A percentile compares a stretch with the other conserved stretches of the same genome.
phyloP scores from a whole-genome alignment of 1,140 invertebrate species.

The Calliopsis andreniformis region DNA sequence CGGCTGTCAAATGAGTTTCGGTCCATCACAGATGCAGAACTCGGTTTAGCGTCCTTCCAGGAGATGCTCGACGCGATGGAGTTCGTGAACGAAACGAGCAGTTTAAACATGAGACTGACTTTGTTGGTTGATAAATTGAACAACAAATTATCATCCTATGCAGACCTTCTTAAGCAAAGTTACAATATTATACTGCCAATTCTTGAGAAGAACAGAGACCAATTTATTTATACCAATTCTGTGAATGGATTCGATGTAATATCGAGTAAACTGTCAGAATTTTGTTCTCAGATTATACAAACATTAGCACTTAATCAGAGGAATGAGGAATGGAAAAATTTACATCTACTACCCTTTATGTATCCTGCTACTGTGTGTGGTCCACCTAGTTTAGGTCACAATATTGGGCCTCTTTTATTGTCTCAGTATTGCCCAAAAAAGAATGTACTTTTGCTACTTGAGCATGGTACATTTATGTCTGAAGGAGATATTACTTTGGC shows the following conservation, averaged over 20 bases:
- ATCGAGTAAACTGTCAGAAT: slow-evolving; percentile 65
- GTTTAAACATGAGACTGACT: slow-evolving; percentile 64
- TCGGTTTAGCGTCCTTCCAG: slow-evolving; percentile 75
- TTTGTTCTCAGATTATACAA: slow-evolving; percentile 73
- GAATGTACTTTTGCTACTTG: slow-evolving; percentile 77
- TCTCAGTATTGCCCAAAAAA: slow-evolving; percentile 75
- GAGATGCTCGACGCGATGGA: slow-evolving; percentile 74
- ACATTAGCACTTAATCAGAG: slow-evolving; percentile 70
- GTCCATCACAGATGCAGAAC: slow-evolving; percentile 74
- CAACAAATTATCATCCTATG: slow-evolving; percentile 69
- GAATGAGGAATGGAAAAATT: slow-evolving; percentile 75
- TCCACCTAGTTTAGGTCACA: slow-evolving; percentile 74
- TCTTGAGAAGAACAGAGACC: slow-evolving; percentile 58
- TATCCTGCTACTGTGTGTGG: slow-evolving; percentile 77
- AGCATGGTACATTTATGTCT: slow-evolving; percentile 75
- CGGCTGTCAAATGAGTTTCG: slow-evolving; percentile 72
- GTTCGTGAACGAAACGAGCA: slow-evolving; percentile 67
- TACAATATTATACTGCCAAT: slow-evolving; percentile 71
- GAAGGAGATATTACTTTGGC: slow-evolving; percentile 75
- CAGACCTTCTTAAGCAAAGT: slow-evolving; percentile 69
- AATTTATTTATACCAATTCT: slow-evolving; percentile 56
- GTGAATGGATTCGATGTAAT: slow-evolving; percentile 45
- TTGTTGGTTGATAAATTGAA: slow-evolving; percentile 72
- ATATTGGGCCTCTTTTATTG: slow-evolving; percentile 75
- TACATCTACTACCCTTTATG: slow-evolving; percentile 74